phyloP scores from a whole-genome alignment of 2,113 vertebrate genomes.

The Anarrhichthys ocellatus region DNA sequence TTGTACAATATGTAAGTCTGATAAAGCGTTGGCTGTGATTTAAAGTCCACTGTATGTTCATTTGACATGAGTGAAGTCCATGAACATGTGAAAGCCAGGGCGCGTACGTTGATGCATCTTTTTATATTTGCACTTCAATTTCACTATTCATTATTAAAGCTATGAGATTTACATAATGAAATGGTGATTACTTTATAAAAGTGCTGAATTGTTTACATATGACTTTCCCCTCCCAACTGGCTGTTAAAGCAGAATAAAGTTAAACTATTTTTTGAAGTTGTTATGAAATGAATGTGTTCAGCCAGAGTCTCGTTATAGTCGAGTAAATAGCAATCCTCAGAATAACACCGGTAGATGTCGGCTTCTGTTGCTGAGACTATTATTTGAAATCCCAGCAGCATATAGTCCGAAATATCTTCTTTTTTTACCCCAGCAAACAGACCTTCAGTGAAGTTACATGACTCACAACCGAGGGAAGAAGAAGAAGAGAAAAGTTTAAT shows the following conservation, averaged over 20 bases:
- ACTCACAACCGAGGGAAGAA: constrained; percentile 27
- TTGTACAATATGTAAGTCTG: constrained; percentile 71
- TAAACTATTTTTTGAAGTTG: constrained; percentile 67
- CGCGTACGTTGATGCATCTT: constrained; percentile 47
- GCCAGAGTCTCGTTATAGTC: constrained; percentile 9
- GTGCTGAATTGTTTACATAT: constrained; percentile 50
- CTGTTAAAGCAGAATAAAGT: constrained; percentile 73
- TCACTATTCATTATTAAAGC: constrained; percentile 51
- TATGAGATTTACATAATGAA: constrained; percentile 60
- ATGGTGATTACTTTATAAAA: constrained; percentile 54
- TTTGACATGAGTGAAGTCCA: constrained; percentile 41
- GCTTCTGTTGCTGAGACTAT: constrained; percentile 15
- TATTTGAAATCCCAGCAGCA: not conserved
- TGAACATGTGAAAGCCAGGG: constrained; percentile 35
- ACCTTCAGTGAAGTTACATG: constrained; percentile 12
- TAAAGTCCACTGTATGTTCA: constrained; percentile 47
- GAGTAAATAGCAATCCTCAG: constrained; percentile 33
- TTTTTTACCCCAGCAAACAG: constrained; percentile 7
- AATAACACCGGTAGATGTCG: constrained; percentile 24
- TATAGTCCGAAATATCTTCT: constrained; percentile 5
- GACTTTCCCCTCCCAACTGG: constrained; percentile 42
- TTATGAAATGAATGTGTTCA: constrained; percentile 28
- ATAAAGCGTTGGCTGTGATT: constrained; percentile 62
- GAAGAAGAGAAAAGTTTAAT: constrained; percentile 5
- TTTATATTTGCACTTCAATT: constrained; percentile 75